phyloP scores from a whole-genome alignment of 1,140 invertebrate genomes.

The Venturia canescens region DNA sequence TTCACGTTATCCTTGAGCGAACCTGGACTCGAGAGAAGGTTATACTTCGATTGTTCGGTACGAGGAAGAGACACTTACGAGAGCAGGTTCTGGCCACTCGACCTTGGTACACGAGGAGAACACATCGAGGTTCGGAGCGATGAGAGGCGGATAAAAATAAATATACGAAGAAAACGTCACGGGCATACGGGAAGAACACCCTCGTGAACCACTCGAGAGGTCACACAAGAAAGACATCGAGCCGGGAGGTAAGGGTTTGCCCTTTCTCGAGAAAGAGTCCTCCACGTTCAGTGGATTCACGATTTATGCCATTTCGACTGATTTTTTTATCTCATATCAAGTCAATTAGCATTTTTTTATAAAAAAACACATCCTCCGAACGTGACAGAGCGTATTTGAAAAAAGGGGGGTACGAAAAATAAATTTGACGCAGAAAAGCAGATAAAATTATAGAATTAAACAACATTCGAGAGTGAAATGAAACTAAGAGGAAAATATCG shows the following conservation, averaged over 20 bases:
- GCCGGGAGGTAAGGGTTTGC: conserved; percentile 40
- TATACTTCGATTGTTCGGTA: conserved; percentile 21
- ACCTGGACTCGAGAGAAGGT: background rate
- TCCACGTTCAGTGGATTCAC: conserved; percentile 12
- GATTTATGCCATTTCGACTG: background rate
- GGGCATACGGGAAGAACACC: conserved; percentile 45
- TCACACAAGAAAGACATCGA: conserved; percentile 52
- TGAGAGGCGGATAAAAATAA: background rate
- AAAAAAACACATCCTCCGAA: no score
- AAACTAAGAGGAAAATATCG: no score
- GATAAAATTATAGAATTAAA: no score
- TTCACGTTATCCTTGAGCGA: conserved; percentile 50
- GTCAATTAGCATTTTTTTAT: no score
- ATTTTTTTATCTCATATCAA: no score
- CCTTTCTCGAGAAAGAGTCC: background rate
- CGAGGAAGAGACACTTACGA: conserved; percentile 27
- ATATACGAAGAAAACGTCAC: background rate
- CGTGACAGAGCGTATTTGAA: no score
- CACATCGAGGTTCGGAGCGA: conserved; percentile 32
- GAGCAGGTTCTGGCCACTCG: conserved; percentile 27
- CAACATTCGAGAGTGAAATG: no score
- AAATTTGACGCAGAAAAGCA: no score
- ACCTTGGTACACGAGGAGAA: conserved; percentile 9
- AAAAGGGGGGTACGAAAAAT: no score
- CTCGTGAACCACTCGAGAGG: conserved; percentile 51